Evolutionary conservation across 2,888 invertebrate species (phyloP).

Genomic region (Nysson spinosus): DNA sequence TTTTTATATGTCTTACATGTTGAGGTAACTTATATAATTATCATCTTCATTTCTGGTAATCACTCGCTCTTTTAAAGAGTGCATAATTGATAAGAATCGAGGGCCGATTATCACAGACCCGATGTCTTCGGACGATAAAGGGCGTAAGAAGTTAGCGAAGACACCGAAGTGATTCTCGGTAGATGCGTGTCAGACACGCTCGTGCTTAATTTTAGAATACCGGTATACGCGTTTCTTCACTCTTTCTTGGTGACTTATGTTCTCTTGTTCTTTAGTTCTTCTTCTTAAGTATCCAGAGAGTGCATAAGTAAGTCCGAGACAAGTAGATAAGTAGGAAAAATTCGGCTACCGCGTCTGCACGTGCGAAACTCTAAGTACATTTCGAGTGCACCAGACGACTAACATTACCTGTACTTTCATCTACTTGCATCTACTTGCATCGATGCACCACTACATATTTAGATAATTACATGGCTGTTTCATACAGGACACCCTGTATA

Average conservation of each 20-base stretch:
- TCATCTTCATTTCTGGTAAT: no score
- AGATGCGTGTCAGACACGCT: slow-evolving; percentile 44
- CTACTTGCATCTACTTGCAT: no score
- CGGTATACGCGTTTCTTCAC: slow-evolving; percentile 16
- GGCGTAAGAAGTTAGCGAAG: slow-evolving; percentile 23
- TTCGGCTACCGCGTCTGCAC: slow-evolving; percentile 17
- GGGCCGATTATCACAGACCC: no score
- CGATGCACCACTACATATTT: no score
- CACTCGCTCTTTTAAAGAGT: no score
- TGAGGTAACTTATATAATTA: no score
- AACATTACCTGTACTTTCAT: no score
- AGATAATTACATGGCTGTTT: no score
- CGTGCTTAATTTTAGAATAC: slow-evolving; percentile 54
- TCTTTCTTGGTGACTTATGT: slow-evolving; percentile 4
- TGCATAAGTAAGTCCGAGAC: slow-evolving; percentile 42
- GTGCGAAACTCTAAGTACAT: slow-evolving; percentile 16
- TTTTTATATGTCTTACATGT: no score
- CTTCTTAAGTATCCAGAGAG: slow-evolving; percentile 26
- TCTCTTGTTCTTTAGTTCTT: background rate
- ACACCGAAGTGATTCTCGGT: slow-evolving; percentile 49
- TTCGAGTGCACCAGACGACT: slow-evolving; percentile 1
- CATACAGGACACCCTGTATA: no score
- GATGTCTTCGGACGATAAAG: slow-evolving; percentile 27
- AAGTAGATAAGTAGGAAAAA: slow-evolving; percentile 49
- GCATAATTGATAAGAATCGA: no score